Base-by-base conservation (phyloP, 1,140 invertebrate species). In the Pissodes strobi region DNA sequence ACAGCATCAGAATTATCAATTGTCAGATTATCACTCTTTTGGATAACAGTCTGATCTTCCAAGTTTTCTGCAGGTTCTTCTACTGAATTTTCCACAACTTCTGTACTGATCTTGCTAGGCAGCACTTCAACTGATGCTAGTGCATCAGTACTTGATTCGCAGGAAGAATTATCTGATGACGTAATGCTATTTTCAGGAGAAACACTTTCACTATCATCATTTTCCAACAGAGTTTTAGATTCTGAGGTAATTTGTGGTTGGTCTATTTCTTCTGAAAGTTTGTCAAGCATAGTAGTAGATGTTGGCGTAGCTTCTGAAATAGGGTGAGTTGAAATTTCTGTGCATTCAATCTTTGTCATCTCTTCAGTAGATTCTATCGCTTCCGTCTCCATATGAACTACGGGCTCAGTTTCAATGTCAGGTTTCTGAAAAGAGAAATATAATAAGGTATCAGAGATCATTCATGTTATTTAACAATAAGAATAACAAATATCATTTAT, bases 181-280 rank as follows among this genome's bases (percentile, higher is more conserved):
- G 51, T 46, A 30, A 69, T 66, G 18, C 69, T 69, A 58, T 62
- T 62, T 21, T 67, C 60, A 8, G 58, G 46, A 13, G 64, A 60
- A 23, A 66, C 66, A 60, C 68, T 67, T 68, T 60, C 22, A 51
- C 19, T 57, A 25, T 52, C 66, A 61, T 9, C 30, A 45, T 21
- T 55, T 48, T 23, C 21, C 13, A 22, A 13, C 25, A 27, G 9
- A 27, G 25, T 9, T 27, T 27, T 9, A 27, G 25, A 27, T 27
- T 27, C 25, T 5, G 30, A 19, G 21, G 12, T 45, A 17, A 0
- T 9, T 21, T 27, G 48, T 55, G 66, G 39, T 64, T 63, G 55
- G 51, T 68, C 56, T 23, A 43, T 15, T 60, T 70, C 68, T 64
- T 55, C 55, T 19, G 39, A 63, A 46, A 58, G 30, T 34, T 58